Evolutionary conservation across 1,140 invertebrate genomes (phyloP).

Genomic region (Dysdera silvatica): DNA sequence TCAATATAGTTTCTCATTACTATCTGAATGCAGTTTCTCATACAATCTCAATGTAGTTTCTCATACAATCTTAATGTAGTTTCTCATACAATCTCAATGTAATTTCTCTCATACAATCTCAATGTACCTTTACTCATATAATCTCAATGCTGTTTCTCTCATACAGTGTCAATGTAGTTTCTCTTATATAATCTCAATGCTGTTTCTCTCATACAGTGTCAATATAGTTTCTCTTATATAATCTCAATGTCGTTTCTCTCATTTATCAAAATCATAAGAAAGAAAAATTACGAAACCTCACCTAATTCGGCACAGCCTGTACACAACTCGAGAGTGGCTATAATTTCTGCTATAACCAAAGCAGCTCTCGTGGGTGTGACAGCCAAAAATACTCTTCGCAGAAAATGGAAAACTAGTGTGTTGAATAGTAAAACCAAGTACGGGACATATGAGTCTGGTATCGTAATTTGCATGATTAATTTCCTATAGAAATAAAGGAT

Average conservation of each 20-base stretch:
- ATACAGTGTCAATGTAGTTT: conserved; percentile 5
- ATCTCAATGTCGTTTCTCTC: neutral
- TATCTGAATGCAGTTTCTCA: too few relatives aligned
- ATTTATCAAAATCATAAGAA: neutral
- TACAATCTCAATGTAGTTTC: too few relatives aligned
- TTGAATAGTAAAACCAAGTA: conserved; percentile 32
- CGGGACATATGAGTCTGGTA: conserved; percentile 26
- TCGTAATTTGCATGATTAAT: too few relatives aligned
- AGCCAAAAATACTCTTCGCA: conserved; percentile 15
- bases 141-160: neutral
- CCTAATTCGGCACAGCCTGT: conserved; percentile 35
- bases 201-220: neutral
- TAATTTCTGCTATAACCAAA: conserved; percentile 31
- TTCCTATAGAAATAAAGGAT: too few relatives aligned
- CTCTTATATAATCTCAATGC: neutral
- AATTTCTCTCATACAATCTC: too few relatives aligned
- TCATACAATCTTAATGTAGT: too few relatives aligned
- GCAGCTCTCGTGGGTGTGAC: conserved; percentile 15
- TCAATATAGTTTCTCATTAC: neutral
- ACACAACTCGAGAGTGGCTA: conserved; percentile 36
- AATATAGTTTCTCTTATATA: conserved; percentile 2
- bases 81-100: too few relatives aligned
- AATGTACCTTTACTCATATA: neutral
- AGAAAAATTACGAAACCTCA: conserved; percentile 9
- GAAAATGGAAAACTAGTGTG: conserved; percentile 19